Conservation (phyloP, 1,140 invertebrate genomes). For the Palaemon carinicauda region DNA sequence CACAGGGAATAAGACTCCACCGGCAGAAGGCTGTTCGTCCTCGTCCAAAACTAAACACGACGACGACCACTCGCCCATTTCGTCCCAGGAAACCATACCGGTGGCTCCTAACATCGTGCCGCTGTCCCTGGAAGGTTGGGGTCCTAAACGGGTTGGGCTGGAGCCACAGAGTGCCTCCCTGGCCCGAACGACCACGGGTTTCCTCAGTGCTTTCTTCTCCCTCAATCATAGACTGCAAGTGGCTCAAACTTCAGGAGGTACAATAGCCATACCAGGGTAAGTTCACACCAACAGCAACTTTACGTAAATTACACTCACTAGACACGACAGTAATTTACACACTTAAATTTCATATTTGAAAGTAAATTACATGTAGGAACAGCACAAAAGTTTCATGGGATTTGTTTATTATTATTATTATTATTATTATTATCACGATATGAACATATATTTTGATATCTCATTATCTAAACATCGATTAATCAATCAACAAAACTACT, state of each 20-base stretch:
- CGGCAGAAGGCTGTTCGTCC: too few relatives aligned
- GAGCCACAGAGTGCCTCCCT: slow-evolving; percentile 51
- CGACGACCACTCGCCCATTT: background rate
- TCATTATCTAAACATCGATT: too few relatives aligned
- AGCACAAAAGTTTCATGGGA: too few relatives aligned
- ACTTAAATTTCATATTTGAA: too few relatives aligned
- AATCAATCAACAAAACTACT: too few relatives aligned
- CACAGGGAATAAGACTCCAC: too few relatives aligned
- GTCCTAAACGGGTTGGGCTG: slow-evolving; percentile 36
- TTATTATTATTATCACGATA: too few relatives aligned
- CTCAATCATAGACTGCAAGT: slow-evolving; percentile 44
- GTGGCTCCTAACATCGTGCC: slow-evolving; percentile 37
- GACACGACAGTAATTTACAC: too few relatives aligned
- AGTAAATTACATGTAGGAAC: too few relatives aligned
- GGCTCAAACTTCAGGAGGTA: slow-evolving; percentile 29
- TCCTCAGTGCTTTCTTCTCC: slow-evolving; percentile 48
- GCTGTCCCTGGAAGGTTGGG: slow-evolving; percentile 26
- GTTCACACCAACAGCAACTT: background rate
- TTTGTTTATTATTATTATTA: too few relatives aligned
- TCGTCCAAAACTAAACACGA: background rate
- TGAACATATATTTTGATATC: too few relatives aligned
- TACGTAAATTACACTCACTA: too few relatives aligned
- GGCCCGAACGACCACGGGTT: slow-evolving; percentile 38
- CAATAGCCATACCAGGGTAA: slow-evolving; percentile 52
- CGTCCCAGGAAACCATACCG: slow-evolving; percentile 4